phyloP scores from a whole-genome alignment of 1,140 invertebrate species.

The Drosophila ironensis region DNA sequence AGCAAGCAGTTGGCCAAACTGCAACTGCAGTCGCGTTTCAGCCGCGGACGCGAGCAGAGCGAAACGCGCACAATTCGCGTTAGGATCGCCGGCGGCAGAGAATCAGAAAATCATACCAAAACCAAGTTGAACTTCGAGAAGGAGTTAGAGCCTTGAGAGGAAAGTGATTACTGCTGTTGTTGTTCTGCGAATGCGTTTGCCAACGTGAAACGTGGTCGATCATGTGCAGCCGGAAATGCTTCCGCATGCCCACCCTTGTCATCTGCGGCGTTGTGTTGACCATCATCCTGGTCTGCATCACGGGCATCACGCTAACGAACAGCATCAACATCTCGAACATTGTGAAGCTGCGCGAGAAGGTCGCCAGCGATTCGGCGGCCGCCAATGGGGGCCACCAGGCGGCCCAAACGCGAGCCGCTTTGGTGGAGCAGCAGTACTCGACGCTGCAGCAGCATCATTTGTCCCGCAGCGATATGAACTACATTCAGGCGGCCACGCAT shows the following conservation, averaged over 20 bases:
- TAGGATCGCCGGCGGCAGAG: constrained; percentile 1
- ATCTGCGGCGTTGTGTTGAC: constrained; percentile 78
- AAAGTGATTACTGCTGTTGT: neutral
- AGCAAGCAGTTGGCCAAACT: neutral
- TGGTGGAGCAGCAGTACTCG: constrained; percentile 78
- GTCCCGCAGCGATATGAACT: constrained; percentile 76
- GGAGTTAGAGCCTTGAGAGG: neutral
- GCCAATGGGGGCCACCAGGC: constrained; percentile 74
- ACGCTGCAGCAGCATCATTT: constrained; percentile 75
- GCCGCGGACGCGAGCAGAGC: constrained; percentile 42
- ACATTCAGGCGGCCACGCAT: constrained; percentile 70
- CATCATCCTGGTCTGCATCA: constrained; percentile 81
- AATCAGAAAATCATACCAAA: constrained; percentile 9
- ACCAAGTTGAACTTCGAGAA: constrained; percentile 2
- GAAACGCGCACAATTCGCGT: constrained; percentile 15
- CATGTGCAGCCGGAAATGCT: constrained; percentile 81
- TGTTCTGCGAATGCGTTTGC: constrained; percentile 12
- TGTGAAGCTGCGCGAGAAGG: constrained; percentile 75
- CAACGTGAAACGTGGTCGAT: constrained; percentile 17
- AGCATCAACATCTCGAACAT: constrained; percentile 81
- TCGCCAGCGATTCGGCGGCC: constrained; percentile 77
- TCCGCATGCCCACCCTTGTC: constrained; percentile 78
- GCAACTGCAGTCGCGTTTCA: constrained; percentile 63
- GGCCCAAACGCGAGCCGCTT: constrained; percentile 69
- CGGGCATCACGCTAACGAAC: constrained; percentile 79